Evolutionary conservation across 2,888 invertebrate species (phyloP).

Genomic region (Tryphoninae sp.): DNA sequence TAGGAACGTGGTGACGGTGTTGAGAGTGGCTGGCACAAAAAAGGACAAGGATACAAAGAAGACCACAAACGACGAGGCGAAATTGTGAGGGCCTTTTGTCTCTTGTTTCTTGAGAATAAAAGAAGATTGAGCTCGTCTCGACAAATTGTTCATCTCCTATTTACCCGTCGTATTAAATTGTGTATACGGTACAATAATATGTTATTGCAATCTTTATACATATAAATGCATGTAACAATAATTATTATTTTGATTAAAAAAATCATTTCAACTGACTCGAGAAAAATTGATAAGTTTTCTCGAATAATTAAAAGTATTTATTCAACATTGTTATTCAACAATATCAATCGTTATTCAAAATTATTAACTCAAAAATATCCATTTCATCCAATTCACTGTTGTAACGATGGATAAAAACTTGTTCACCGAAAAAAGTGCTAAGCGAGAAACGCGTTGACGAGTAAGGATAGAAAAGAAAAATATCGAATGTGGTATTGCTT

Average conservation of each 20-base stretch:
- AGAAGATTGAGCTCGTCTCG: not conserved
- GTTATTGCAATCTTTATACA: too few species aligned
- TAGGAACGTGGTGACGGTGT: conserved; percentile 19
- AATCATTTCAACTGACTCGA: too few species aligned
- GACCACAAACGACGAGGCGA: not conserved
- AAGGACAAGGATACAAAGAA: conserved; percentile 45
- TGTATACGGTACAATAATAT: not conserved
- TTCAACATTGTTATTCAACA: too few species aligned
- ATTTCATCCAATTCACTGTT: conserved; percentile 10
- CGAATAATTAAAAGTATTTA: too few species aligned
- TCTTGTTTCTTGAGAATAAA: conserved; percentile 5
- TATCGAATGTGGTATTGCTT: conserved; percentile 32
- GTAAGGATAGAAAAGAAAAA: conserved; percentile 20
- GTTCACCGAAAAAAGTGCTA: not conserved
- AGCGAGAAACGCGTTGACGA: not conserved
- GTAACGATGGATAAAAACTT: conserved; percentile 4
- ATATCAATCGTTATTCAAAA: too few species aligned
- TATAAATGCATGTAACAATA: too few species aligned
- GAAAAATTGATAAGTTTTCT: too few species aligned
- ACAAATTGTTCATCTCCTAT: not conserved
- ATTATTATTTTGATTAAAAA: too few species aligned
- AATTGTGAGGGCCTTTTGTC: conserved; percentile 9
- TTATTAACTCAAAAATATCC: not conserved
- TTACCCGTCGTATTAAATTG: not conserved
- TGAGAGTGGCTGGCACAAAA: not conserved